phyloP scores from a whole-genome alignment of 2,888 invertebrate species.

The Tipula lateralis region DNA sequence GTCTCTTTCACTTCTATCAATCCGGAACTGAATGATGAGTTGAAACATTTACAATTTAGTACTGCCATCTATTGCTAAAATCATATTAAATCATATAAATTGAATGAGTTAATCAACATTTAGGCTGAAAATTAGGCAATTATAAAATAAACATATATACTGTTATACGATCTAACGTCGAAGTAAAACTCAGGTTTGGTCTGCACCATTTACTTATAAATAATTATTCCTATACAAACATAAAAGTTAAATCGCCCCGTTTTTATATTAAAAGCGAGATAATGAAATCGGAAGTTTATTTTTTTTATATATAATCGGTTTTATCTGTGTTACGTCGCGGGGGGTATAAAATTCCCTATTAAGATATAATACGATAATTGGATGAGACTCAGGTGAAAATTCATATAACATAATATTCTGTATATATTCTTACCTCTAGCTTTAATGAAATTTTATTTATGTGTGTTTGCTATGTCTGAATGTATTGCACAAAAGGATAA shows the following conservation, averaged over 20 bases:
- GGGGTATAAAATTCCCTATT: background rate
- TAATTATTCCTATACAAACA: background rate
- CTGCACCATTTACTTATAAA: no score
- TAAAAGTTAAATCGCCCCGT: background rate
- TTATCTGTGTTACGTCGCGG: background rate
- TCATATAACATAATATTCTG: background rate
- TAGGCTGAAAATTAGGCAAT: no score
- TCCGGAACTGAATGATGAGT: no score
- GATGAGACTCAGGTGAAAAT: background rate
- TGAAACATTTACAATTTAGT: no score
- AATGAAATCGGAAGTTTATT: background rate
- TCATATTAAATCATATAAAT: no score
- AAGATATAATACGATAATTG: background rate
- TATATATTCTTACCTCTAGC: background rate
- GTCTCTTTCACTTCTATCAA: no score
- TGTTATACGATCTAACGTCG: no score
- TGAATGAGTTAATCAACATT: no score
- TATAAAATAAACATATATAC: no score
- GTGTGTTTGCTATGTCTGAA: background rate
- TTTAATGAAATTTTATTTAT: background rate
- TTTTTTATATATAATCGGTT: background rate
- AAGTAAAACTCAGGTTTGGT: no score
- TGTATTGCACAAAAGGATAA: background rate
- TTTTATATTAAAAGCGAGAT: background rate
- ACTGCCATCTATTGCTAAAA: no score